Evolutionary conservation across 2,797 vertebrate genomes (phyloP).

Genomic region (Hozukius guyotensis): DNA sequence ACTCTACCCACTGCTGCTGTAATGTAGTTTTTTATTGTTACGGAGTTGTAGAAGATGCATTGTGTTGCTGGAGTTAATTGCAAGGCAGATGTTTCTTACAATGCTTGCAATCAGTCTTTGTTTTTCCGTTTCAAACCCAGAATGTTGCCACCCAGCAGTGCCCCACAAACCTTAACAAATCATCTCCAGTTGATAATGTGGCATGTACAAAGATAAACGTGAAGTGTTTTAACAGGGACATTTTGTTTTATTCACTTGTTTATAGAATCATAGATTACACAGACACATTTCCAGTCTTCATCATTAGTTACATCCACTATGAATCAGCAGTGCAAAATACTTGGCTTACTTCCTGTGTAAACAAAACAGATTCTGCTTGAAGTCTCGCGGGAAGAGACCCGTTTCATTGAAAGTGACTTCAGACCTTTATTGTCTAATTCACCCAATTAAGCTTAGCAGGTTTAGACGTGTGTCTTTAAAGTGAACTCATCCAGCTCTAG

Average conservation of each 20-base stretch:
- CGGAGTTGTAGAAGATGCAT: background rate
- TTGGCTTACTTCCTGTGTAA: slow-evolving; percentile 19
- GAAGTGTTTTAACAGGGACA: background rate
- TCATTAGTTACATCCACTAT: slow-evolving; percentile 6
- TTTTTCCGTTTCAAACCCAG: background rate
- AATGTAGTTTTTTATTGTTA: background rate
- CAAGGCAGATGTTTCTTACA: background rate
- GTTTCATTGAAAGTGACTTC: slow-evolving; percentile 17
- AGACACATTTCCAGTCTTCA: slow-evolving; percentile 1
- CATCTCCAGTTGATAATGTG: background rate
- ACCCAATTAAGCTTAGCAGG: slow-evolving; percentile 3
- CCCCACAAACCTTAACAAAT: background rate
- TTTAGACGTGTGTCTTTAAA: slow-evolving; percentile 10
- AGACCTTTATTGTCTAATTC: slow-evolving; percentile 13
- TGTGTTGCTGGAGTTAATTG: background rate
- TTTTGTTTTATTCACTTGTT: background rate
- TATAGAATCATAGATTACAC: slow-evolving; percentile 7
- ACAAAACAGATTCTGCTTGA: slow-evolving; percentile 20
- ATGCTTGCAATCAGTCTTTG: background rate
- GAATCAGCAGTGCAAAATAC: slow-evolving; percentile 31
- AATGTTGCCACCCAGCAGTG: background rate
- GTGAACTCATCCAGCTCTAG: background rate
- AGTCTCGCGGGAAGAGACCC: background rate
- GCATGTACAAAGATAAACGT: background rate
- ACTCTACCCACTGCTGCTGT: too few relatives aligned